Percentiles rank a stretch among this genome's conserved stretches.
Conservation (phyloP, 1,140 invertebrate genomes). For the Dreissena polymorpha region DNA sequence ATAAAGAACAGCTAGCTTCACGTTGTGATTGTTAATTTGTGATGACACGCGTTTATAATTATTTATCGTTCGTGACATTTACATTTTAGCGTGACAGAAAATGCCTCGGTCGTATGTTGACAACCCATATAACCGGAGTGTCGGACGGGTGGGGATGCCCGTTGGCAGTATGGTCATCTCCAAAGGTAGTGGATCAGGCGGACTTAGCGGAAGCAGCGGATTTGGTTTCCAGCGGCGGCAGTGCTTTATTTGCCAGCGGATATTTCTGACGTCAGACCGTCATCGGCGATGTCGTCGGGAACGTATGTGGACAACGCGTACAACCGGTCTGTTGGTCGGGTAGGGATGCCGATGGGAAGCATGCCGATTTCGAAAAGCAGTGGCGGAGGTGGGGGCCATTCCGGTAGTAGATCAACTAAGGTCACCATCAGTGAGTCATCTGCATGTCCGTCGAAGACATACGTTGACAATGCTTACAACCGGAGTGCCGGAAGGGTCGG, state of each 20-base stretch:
- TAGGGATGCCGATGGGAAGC: slow-evolving; percentile 12
- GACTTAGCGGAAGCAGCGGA: neutral
- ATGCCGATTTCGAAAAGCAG: slow-evolving; percentile 1
- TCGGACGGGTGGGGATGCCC: slow-evolving; percentile 62
- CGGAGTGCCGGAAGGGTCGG: slow-evolving; percentile 58
- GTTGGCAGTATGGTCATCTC: slow-evolving; percentile 42
- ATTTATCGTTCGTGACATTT: no score
- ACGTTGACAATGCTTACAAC: slow-evolving; percentile 64
- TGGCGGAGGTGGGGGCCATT: neutral
- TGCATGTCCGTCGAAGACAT: slow-evolving; percentile 29
- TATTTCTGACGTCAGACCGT: neutral
- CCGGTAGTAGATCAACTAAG: neutral
- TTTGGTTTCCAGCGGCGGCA: neutral
- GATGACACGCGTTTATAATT: no score
- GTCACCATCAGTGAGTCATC: no score
- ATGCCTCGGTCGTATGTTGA: slow-evolving; percentile 59
- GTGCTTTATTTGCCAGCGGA: neutral
- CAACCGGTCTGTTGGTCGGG: neutral
- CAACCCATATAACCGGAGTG: slow-evolving; percentile 57
- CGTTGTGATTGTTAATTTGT: no score
- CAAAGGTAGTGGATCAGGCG: slow-evolving; percentile 1
- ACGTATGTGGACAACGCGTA: slow-evolving; percentile 23
- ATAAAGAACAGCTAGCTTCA: no score
- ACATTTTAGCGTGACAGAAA: neutral
- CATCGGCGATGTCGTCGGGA: neutral